Evolutionary conservation across 2,113 vertebrate genomes (phyloP), one percentile per base, ranked within the genome.

Genomic region (Ranitomeya imitator): DNA sequence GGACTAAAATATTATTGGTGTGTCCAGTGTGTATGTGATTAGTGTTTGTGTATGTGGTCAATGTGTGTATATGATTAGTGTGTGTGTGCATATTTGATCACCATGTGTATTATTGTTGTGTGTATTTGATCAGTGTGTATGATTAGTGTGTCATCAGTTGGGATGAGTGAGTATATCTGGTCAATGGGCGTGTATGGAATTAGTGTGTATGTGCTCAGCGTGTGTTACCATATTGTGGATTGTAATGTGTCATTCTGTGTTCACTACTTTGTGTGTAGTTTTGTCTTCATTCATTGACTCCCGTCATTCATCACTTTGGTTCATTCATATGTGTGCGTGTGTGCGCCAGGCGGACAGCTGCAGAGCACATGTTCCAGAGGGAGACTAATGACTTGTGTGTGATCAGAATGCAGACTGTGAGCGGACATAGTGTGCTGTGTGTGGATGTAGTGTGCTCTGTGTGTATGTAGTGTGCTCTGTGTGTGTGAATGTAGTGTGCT

Each of bases 231-330:
- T 52, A 55, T 10, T 31, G 16, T 81, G 79, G 5, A 21, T 12
- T 57, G 54, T 60, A 54, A 21, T 82, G 57, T 63, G 23, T 61
- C 15, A 63, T 57, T 82, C 14, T 79, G 52, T 57, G 45, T 1
- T 21, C 19, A 55, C 76, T 61, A 12, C 57, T 37, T 79, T 57
- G 11, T 57, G 21, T 21, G 76, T 54, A 18, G 12, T 63, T 6
- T 63, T 80, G 57, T 15, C 79, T 82, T 63, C 79, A 82, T 82
- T 82, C 79, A 83, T 65, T 19, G 60, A 55, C 14, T 26, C 23
- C 23, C 71, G 15, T 74, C 71, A 74, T 74, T 74, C 71, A 74
- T 37, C 26, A 0, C 71, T 74, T 31, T 45, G 54, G 60, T 12
- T 65, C 80, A 83, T 65, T 83, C 80, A 61, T 82, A 31, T 82